These are phyloP conservation scores for Arvicanthis niloticus DNA, from an alignment of 2,113 vertebrate species.

Conservation along the genomic window DNA sequence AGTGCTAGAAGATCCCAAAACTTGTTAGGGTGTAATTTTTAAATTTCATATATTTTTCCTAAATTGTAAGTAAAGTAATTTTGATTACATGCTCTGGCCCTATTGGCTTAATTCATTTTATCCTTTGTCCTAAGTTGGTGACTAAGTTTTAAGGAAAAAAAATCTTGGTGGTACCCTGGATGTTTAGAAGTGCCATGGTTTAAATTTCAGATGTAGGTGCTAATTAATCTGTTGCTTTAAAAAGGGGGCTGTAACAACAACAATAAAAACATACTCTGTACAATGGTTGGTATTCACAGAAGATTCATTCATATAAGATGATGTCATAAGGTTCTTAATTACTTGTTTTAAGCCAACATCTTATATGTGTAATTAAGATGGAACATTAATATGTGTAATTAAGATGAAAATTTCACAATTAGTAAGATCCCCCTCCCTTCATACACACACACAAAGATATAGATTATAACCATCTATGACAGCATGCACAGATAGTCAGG, in stretches of 20 bases:
- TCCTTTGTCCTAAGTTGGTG: neutral
- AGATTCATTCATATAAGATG: neutral
- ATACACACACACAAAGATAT: neutral
- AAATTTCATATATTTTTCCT: conserved; percentile 8
- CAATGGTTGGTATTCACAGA: neutral
- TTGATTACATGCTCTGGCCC: conserved; percentile 3
- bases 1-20: neutral
- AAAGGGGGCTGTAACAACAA: neutral
- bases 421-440: neutral
- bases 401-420: neutral
- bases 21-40: conserved; percentile 41
- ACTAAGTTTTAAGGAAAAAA: conserved; percentile 19
- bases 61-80: neutral
- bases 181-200: neutral
- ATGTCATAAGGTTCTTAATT: conserved; percentile 15
- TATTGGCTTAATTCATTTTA: conserved; percentile 24
- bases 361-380: neutral
- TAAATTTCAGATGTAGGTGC: neutral
- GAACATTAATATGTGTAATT: neutral
- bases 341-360: neutral
- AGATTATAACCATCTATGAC: neutral
- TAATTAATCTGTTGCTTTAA: neutral
- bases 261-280: neutral
- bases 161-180: neutral
- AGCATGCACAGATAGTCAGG: conserved; percentile 21